Evolutionary conservation across 2,888 invertebrate genomes (phyloP), one percentile per base, ranked within the genome.

Genomic region (Plagodis dolabraria): DNA sequence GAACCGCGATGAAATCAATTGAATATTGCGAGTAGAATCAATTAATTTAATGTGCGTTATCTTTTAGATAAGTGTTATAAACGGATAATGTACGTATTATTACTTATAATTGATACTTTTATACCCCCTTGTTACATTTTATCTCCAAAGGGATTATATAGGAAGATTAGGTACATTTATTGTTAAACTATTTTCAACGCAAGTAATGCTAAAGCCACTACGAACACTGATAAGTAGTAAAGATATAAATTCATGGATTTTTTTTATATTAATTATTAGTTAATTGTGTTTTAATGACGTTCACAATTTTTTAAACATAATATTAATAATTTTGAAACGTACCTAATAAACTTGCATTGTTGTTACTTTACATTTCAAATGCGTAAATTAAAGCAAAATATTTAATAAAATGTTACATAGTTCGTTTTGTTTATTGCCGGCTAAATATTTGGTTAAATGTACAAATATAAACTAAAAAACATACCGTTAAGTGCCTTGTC

Each of bases 111-210:
- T 57, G 48, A 62, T 60, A 50, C 43, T 46, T 65, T 56, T 62
- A 62, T 53, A 56, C 63, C 62, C 66, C 64, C 64, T 44, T n/a
- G 50, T 43, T 12, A 57, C 48, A 33, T 33, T 9, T 68, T 50
- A 65, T 65, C 60, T 57, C 53, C 51, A 22, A 11, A 49, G 40
- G 52, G 53, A 53, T 63, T 55, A 57, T 33, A 22, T 42, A 43
- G 33, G 38, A 4, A 6, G 38, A 38, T 8, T 38, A 38, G 7
- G 9, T 10, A 9, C 5, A 38, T 38, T 38, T 38, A 10, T 40
- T 9, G 6, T 40, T 10, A 22, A 22, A 22, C 22, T 22, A 22
- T 22, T 22, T 22, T 22, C 22, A 22, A 22, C 22, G 22, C 22
- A 22, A 22, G 4, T 22, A 22, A 22, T 22, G 22, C 4, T 4